phyloP scores from a whole-genome alignment of 2,113 vertebrate species.

The Guaruba guarouba region DNA sequence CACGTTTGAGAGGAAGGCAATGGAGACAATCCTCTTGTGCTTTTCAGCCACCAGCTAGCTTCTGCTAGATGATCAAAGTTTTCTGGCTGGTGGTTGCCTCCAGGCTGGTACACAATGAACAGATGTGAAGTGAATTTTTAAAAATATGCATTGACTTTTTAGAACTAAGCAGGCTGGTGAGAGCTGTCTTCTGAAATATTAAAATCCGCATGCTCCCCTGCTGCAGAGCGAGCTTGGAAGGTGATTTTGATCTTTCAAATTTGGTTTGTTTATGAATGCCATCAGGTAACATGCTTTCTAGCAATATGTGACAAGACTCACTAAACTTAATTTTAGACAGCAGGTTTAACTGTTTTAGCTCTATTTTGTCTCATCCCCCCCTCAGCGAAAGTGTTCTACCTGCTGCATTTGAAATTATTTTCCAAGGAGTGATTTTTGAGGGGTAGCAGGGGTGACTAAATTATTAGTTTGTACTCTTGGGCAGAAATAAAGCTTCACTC shows the following conservation, averaged over 20 bases:
- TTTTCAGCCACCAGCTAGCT: background rate
- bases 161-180: background rate
- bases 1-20: background rate
- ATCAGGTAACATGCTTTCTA: background rate
- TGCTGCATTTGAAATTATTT: background rate
- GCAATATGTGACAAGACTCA: background rate
- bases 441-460: background rate
- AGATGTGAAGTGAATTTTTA: constrained; percentile 26
- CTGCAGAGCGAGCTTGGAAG: background rate
- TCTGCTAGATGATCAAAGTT: constrained; percentile 45
- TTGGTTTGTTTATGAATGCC: background rate
- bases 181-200: background rate
- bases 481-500: background rate
- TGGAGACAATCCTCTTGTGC: background rate
- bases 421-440: background rate
- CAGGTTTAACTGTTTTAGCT: background rate
- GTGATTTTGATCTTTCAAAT: background rate
- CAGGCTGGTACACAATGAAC: constrained; percentile 15
- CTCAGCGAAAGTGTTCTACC: background rate
- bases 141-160: background rate
- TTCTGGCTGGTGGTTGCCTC: constrained; percentile 22
- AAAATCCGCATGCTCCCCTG: background rate
- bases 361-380: background rate
- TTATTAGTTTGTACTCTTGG: background rate
- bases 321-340: background rate